Conservation (phyloP, 2,888 invertebrate species). For the Cyclophora punctaria region DNA sequence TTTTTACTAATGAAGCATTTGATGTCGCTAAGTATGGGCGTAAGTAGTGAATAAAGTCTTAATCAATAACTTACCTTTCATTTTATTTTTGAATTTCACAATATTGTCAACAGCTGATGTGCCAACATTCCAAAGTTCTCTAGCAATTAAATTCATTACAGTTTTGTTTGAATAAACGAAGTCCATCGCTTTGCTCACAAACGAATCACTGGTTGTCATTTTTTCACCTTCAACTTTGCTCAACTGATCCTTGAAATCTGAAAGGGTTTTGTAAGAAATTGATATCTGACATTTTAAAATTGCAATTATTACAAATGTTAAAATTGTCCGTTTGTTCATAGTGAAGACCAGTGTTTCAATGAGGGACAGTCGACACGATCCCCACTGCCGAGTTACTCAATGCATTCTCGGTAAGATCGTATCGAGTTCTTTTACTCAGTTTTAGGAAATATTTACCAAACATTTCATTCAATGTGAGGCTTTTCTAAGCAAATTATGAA, state of each 20-base stretch:
- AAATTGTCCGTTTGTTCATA: background rate
- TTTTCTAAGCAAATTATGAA: background rate
- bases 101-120: conserved; percentile 50
- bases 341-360: no score
- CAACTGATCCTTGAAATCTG: conserved; percentile 33
- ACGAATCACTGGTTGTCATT: conserved; percentile 35
- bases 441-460: background rate
- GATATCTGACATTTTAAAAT: conserved; percentile 27
- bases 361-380: no score
- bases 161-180: conserved; percentile 57
- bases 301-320: conserved; percentile 20
- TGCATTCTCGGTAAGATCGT: no score
- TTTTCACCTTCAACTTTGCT: conserved; percentile 30
- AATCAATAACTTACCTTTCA: conserved; percentile 12
- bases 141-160: conserved; percentile 52
- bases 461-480: background rate
- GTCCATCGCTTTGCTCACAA: conserved; percentile 57
- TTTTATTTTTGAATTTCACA: conserved; percentile 38
- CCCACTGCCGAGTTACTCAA: no score
- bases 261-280: conserved; percentile 37
- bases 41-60: no score
- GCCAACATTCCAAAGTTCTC: conserved; percentile 58
- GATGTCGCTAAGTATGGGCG: no score
- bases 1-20: no score
- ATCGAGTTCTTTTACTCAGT: no score